Conservation (phyloP, 2,888 invertebrate genomes). For the Meliscaeva auricollis region DNA sequence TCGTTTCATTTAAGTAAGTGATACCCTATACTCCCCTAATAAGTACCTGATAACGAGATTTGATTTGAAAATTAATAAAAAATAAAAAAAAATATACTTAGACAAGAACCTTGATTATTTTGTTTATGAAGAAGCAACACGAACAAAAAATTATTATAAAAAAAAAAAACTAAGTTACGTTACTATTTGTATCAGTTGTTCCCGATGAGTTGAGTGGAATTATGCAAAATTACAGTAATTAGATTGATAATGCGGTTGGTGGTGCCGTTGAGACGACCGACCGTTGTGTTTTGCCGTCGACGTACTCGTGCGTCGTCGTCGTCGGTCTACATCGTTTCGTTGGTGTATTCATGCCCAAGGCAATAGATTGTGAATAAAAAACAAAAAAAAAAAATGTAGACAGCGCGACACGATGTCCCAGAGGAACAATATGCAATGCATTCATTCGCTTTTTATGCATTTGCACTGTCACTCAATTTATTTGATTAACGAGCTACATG, state of each 20-base stretch:
- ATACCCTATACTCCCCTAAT: slow-evolving; percentile 22
- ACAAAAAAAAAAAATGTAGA: slow-evolving; percentile 14
- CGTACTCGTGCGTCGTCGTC: not conserved
- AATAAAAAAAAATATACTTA: slow-evolving; percentile 1
- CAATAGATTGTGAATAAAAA: slow-evolving; percentile 18
- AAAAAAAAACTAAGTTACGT: slow-evolving; percentile 13
- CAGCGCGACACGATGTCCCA: slow-evolving; percentile 33
- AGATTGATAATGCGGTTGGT: slow-evolving; percentile 60
- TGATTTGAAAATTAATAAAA: no score
- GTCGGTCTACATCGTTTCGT: not conserved
- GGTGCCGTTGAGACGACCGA: slow-evolving; percentile 32
- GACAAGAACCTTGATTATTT: slow-evolving; percentile 55
- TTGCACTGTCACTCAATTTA: slow-evolving; percentile 73
- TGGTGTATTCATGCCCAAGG: slow-evolving; percentile 3
- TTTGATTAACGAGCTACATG: slow-evolving; percentile 70
- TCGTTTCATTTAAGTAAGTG: slow-evolving; percentile 1
- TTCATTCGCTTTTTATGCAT: slow-evolving; percentile 66
- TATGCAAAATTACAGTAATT: slow-evolving; percentile 69
- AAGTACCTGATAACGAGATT: slow-evolving; percentile 56
- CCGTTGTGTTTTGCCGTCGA: not conserved
- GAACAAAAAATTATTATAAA: no score
- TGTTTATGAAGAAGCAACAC: not conserved
- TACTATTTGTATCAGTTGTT: slow-evolving; percentile 44
- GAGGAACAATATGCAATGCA: slow-evolving; percentile 69
- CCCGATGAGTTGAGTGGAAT: slow-evolving; percentile 63